Conservation (phyloP, 2,888 invertebrate genomes). For the Anagyrus pseudococci region DNA sequence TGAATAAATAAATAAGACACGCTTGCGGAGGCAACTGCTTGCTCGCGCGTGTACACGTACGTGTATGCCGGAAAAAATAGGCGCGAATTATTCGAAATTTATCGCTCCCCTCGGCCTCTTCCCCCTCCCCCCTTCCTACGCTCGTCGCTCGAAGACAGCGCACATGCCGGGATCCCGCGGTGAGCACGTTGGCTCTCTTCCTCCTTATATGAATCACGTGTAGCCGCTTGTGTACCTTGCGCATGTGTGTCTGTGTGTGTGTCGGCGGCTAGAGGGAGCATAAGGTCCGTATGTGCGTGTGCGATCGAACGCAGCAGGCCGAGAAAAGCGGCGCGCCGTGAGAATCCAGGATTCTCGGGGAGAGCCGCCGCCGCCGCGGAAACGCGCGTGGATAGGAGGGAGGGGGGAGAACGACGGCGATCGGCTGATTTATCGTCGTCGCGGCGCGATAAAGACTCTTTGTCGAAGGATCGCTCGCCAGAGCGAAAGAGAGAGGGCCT, state of each 20-base stretch:
- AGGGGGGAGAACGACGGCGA: neutral
- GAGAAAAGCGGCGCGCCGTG: no score
- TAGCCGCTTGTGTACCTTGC: no score
- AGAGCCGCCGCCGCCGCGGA: no score
- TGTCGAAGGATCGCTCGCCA: constrained; percentile 37
- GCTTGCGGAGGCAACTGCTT: neutral
- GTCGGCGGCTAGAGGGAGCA: constrained; percentile 17
- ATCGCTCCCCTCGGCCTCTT: constrained; percentile 29
- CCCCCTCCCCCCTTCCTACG: no score
- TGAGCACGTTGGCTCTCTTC: constrained; percentile 20
- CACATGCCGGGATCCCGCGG: constrained; percentile 30
- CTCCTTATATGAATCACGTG: constrained; percentile 35
- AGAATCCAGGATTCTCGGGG: constrained; percentile 40
- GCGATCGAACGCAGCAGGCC: no score
- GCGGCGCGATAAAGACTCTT: constrained; percentile 37
- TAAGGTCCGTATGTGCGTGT: no score
- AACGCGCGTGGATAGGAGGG: neutral
- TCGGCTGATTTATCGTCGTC: constrained; percentile 37
- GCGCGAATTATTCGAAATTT: constrained; percentile 40
- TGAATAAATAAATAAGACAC: constrained; percentile 39
- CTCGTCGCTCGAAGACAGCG: no score
- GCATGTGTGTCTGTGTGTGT: neutral
- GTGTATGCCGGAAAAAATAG: constrained; percentile 1
- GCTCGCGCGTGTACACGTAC: neutral
- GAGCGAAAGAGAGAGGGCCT: no score